A percentile compares a stretch with the other conserved stretches of the same genome.
Conservation (phyloP, 53 echinoderm and acorn worm species). For the Antedon mediterranea region DNA sequence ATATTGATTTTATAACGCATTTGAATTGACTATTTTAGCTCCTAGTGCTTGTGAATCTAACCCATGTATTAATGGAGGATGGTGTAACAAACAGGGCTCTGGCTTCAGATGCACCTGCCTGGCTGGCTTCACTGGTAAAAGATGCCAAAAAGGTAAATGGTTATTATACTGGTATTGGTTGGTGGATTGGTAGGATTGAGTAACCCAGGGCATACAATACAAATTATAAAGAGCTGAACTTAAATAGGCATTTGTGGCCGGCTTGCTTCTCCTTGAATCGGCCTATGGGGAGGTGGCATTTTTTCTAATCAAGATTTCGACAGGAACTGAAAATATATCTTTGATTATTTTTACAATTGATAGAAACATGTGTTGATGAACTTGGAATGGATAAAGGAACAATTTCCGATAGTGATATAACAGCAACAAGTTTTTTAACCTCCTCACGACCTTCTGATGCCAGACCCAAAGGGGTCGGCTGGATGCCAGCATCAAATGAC, state of each 20-base stretch:
- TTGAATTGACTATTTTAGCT: background rate
- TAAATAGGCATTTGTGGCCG: too few relatives aligned
- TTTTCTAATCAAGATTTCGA: too few relatives aligned
- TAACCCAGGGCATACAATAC: too few relatives aligned
- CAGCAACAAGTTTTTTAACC: background rate
- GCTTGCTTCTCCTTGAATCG: too few relatives aligned
- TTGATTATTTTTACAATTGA: background rate
- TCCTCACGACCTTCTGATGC: background rate
- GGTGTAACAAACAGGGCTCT: background rate
- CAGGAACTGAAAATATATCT: too few relatives aligned
- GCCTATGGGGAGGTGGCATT: too few relatives aligned
- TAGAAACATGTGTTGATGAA: background rate
- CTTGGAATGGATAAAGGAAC: background rate
- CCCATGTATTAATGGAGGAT: background rate
- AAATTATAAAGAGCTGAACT: too few relatives aligned
- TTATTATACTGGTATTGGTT: too few relatives aligned
- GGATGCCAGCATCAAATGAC: background rate
- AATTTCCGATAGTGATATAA: background rate
- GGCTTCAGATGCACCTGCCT: background rate
- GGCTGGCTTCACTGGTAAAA: background rate
- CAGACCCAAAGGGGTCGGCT: background rate
- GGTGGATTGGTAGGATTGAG: too few relatives aligned
- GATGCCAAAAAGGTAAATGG: background rate
- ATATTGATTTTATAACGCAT: too few relatives aligned
- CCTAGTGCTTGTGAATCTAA: background rate